A percentile compares a stretch with the other conserved stretches of the same genome.
These are phyloP conservation scores for Steinernema carpocapsae DNA, from an alignment of 2,888 invertebrate species.

Conservation along the genomic window DNA sequence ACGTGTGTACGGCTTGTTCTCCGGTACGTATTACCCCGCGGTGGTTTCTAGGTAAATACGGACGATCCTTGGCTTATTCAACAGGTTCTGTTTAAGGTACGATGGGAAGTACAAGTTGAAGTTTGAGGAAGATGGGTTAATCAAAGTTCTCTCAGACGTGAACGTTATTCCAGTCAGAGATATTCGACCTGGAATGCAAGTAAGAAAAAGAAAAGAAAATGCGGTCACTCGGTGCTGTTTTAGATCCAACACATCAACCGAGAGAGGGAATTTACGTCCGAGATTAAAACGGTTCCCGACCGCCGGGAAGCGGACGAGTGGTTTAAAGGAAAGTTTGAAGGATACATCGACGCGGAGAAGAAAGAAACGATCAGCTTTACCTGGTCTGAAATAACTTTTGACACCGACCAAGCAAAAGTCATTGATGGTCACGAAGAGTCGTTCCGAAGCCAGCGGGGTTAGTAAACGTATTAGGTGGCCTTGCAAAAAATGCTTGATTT, in stretches of 20 bases:
- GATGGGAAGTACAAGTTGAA: constrained; percentile 57
- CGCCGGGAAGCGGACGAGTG: constrained; percentile 54
- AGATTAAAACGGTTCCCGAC: constrained; percentile 47
- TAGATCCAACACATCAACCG: too few species aligned
- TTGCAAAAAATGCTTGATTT: not conserved
- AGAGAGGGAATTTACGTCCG: constrained; percentile 30
- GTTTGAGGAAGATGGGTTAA: constrained; percentile 58
- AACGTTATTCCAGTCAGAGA: not conserved
- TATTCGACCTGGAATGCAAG: not conserved
- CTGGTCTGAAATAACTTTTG: constrained; percentile 2
- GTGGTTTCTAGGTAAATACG: constrained; percentile 48
- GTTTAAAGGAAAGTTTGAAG: constrained; percentile 50
- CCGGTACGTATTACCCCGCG: constrained; percentile 64
- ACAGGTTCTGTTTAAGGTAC: not conserved
- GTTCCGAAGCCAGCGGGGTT: not conserved
- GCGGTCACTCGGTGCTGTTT: not conserved
- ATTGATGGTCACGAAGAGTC: not conserved
- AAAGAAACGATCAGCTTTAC: not conserved
- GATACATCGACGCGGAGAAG: not conserved
- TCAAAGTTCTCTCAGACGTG: not conserved
- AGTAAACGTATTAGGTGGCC: not conserved
- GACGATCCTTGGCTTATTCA: constrained; percentile 31
- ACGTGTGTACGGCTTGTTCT: constrained; percentile 64
- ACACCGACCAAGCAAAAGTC: constrained; percentile 7
- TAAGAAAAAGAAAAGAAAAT: not conserved